Percentiles rank a stretch among this genome's conserved stretches.
Evolutionary conservation across 1,140 invertebrate species (phyloP).

Genomic region (Ctenoplectra terminalis): DNA sequence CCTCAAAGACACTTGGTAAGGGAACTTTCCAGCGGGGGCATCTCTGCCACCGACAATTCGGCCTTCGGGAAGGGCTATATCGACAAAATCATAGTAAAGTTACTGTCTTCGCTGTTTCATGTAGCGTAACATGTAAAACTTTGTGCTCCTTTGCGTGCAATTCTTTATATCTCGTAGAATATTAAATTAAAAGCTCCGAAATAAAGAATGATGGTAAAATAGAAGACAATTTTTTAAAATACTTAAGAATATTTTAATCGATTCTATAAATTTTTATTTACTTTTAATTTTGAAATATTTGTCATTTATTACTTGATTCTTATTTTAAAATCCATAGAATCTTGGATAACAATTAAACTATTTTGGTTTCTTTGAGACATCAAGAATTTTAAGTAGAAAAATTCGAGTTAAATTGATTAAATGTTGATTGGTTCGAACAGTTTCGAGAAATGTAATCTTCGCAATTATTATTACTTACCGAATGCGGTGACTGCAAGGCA

Average conservation of each 20-base stretch:
- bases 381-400: not conserved
- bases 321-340: too few species aligned
- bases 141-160: not conserved
- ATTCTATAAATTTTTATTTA: not conserved
- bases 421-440: too few species aligned
- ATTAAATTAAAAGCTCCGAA: not conserved
- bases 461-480: conserved; percentile 41
- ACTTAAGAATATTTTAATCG: not conserved
- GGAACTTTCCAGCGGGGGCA: conserved; percentile 75
- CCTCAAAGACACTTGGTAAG: conserved; percentile 82
- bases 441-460: not conserved
- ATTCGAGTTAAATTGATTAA: not conserved
- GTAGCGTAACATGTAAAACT: not conserved
- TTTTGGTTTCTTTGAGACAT: not conserved
- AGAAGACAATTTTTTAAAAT: not conserved
- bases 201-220: not conserved
- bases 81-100: too few species aligned
- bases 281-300: too few species aligned
- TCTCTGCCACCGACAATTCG: conserved; percentile 70
- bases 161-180: not conserved
- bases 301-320: too few species aligned
- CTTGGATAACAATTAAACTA: too few species aligned
- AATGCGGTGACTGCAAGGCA: conserved; percentile 26
- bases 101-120: not conserved
- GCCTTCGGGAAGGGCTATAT: not conserved